Percentiles rank a stretch among this genome's conserved stretches.
Evolutionary conservation across 2,797 vertebrate species (phyloP).

Genomic region (Typhlichthys eigenmanni): DNA sequence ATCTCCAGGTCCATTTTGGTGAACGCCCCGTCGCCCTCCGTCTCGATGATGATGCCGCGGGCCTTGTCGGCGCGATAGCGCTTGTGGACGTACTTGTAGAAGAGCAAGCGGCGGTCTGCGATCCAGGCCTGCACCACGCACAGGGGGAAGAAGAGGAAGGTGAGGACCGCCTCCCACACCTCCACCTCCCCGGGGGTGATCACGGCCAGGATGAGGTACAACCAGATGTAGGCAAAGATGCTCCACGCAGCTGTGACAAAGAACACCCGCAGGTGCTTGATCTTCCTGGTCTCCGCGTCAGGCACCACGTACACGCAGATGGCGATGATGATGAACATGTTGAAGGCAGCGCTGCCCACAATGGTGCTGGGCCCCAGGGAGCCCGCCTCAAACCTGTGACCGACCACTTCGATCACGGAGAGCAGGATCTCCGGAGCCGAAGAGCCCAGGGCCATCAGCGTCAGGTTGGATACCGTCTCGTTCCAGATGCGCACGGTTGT

Average conservation of each 20-base stretch:
- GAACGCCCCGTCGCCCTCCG: constrained; percentile 81
- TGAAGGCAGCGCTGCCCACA: constrained; percentile 87
- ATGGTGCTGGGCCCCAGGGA: constrained; percentile 86
- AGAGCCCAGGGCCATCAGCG: constrained; percentile 86
- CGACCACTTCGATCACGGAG: constrained; percentile 85
- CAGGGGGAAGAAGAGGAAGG: constrained; percentile 86
- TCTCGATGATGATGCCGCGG: constrained; percentile 83
- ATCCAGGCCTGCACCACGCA: constrained; percentile 88
- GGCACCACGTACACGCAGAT: constrained; percentile 85
- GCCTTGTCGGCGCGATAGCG: constrained; percentile 83
- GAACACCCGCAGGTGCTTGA: constrained; percentile 86
- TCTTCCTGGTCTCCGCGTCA: constrained; percentile 81
- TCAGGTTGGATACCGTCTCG: constrained; percentile 87
- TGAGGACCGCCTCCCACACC: constrained; percentile 86
- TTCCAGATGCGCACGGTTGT: constrained; percentile 87
- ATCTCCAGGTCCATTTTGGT: constrained; percentile 85
- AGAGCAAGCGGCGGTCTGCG: constrained; percentile 84
- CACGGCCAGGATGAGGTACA: constrained; percentile 85
- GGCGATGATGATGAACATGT: constrained; percentile 89
- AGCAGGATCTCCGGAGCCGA: constrained; percentile 87
- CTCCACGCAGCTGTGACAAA: constrained; percentile 86
- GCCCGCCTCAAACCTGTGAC: constrained; percentile 82
- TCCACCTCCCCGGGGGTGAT: constrained; percentile 82
- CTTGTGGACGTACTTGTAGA: constrained; percentile 85
- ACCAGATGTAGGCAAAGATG: constrained; percentile 87